Evolutionary conservation across 2,113 vertebrate genomes (phyloP).

Genomic region (Calonectris borealis): DNA sequence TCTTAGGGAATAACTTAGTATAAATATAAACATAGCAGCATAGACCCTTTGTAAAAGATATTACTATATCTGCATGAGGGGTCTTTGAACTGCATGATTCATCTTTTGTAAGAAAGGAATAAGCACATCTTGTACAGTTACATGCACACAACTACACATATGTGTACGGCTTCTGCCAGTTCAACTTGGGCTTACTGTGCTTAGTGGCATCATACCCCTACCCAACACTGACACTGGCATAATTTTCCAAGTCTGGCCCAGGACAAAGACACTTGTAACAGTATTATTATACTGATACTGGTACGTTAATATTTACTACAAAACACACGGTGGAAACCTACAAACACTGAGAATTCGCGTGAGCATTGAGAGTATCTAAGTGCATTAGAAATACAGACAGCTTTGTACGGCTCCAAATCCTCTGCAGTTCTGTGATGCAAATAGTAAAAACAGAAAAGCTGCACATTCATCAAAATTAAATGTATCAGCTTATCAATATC

Average conservation of each 20-base stretch:
- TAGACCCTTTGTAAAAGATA: background rate
- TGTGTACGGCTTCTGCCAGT: background rate
- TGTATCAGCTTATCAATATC: background rate
- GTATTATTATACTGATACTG: background rate
- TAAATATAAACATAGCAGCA: background rate
- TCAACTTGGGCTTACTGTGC: background rate
- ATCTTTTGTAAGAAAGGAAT: background rate
- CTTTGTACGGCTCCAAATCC: background rate
- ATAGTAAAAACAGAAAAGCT: background rate
- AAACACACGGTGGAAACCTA: background rate
- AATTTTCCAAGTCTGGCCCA: background rate
- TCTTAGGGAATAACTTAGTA: background rate
- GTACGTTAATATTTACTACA: background rate
- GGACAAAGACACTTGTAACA: background rate
- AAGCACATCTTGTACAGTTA: background rate
- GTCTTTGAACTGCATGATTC: background rate
- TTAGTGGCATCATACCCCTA: background rate
- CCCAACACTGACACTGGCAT: background rate
- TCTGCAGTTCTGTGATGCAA: background rate
- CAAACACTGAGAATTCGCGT: background rate
- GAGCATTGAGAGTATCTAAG: background rate
- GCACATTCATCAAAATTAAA: background rate
- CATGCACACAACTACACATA: fast-evolving
- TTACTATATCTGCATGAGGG: background rate
- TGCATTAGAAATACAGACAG: background rate